Evolutionary conservation across 2,797 vertebrate genomes (phyloP), one percentile per base, ranked within the genome.

Genomic region (Diplodus sargus): DNA sequence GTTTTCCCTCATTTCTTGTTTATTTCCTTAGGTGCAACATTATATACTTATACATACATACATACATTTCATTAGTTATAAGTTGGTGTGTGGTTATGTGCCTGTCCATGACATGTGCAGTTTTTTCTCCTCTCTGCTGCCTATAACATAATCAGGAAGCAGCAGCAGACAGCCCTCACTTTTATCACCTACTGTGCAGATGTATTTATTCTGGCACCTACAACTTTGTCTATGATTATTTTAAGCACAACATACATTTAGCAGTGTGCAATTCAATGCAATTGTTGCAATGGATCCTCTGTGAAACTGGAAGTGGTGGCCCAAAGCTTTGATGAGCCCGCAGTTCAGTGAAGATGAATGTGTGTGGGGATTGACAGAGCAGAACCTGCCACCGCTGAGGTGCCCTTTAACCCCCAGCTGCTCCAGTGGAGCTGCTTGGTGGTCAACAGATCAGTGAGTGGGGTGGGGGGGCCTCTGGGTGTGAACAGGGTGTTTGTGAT

Each of bases 391-490:
- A 61, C 23, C 65, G 49, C 2, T 30, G 49, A 85, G 22, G 5
- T 70, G 57, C 71, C 54, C 54, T 49, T 49, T 11, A 59, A 39
- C 43, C 58, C 28, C 42, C 28, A 42, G 20, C 34, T 45, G 58
- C 60, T 70, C 15, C 70, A 60, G 45, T 20, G 17, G 58, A 52
- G 76, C 48, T n/a, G 61, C 66, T 79, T 22, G 48, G 60, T 70
- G 54, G 64, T 17, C 43, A 66, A 54, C 59, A 80, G 70, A 82
- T 80, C 74, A 73, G 69, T 65, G 73, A 53, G 78, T 56, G 77
- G 34, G 34, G 34, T 8, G 9, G 7, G 8, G 34, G 1, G 34
- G 9, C 8, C 9, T 34, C 74, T 70, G 71, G 78, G 4, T 66
- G 61, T 62, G 51, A 81, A 78, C 47, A 51, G 20, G 30, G 17